These are phyloP conservation scores for Phoxinus dragarum DNA, from an alignment of 2,797 vertebrate genomes.

Conservation along the genomic window DNA sequence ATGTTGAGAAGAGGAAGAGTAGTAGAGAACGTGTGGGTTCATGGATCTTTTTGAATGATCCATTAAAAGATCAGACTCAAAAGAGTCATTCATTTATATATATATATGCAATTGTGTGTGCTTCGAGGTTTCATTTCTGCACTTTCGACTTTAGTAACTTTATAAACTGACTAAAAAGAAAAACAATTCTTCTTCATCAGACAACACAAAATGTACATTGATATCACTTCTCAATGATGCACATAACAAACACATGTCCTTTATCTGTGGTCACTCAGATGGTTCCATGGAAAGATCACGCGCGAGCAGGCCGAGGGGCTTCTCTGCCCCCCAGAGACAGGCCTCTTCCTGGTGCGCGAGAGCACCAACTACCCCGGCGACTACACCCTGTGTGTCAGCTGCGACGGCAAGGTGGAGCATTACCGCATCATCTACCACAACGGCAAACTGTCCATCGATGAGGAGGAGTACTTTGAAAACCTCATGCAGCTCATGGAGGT, in stretches of 20 bases:
- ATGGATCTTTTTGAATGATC: not conserved
- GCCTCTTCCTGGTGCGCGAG: conserved; percentile 94
- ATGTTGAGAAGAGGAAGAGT: too few species aligned
- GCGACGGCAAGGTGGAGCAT: conserved; percentile 97
- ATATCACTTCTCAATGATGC: not conserved
- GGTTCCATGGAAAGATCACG: conserved; percentile 99
- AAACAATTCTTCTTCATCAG: not conserved
- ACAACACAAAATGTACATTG: not conserved
- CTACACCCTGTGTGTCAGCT: conserved; percentile 98
- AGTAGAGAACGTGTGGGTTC: not conserved
- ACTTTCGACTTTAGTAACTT: not conserved
- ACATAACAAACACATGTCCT: not conserved
- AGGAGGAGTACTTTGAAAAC: conserved; percentile 94
- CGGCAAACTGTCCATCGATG: conserved; percentile 94
- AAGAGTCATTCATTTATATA: not conserved
- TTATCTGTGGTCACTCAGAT: conserved; percentile 75
- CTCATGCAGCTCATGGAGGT: conserved; percentile 99
- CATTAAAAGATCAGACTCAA: not conserved
- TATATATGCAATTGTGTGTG: not conserved
- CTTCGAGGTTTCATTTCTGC: not conserved
- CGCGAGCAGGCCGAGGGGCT: conserved; percentile 90
- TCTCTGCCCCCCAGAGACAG: conserved; percentile 89
- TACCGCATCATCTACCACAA: conserved; percentile 94
- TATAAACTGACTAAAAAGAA: not conserved
- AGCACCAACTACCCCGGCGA: conserved; percentile 98